Base-by-base conservation (phyloP, 2,888 invertebrate species). In the Agelastica alni region DNA sequence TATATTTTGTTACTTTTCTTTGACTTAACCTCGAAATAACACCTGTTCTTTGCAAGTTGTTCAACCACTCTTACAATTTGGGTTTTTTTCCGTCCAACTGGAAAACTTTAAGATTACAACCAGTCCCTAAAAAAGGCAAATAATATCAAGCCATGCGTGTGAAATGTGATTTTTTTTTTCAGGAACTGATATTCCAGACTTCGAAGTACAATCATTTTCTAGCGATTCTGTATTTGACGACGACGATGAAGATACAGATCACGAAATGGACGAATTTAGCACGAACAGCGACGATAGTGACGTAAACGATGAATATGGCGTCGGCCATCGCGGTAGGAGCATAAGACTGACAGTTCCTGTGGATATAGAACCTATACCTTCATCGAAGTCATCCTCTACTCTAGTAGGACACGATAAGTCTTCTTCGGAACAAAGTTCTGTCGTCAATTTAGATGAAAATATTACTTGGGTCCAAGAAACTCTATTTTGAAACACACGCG, bases 281-380 rank as follows among this genome's bases (percentile, higher is more conserved):
- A 91, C 91, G 30, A 91, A 91, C 71, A 90, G 90, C 55, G 91
- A 91, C 55, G 91, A 91, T 71, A 91, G 89, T 69, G 90, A 89
- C 62, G 85, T 85, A n/a, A 70, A 71, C 43, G 70, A 69, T 58
- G 71, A 71, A 17, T 70, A 69, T 36, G 68, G 68, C 32, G 69
- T 68, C 32, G 68, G 69, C 59, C 66, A 60, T 44, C 62, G 51
- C 22, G 55, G 53, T 52, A 44, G 56, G 9, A 51, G 46, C 17
- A 37, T 47, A 47, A 45, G 39, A 46, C 43, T 55, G 32, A 45
- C 20, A 43, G 26, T 44, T 47, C 31, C 53, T 36, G 39, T 41
- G 56, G 61, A 47, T 31, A 57, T 48, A 44, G 53, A 49, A 51
- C 32, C 28, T 51, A 60, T 47, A 28, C 47, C 47, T 14, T 58